Conservation (phyloP, 2,797 vertebrate genomes). For the Lacerta bilineata region DNA sequence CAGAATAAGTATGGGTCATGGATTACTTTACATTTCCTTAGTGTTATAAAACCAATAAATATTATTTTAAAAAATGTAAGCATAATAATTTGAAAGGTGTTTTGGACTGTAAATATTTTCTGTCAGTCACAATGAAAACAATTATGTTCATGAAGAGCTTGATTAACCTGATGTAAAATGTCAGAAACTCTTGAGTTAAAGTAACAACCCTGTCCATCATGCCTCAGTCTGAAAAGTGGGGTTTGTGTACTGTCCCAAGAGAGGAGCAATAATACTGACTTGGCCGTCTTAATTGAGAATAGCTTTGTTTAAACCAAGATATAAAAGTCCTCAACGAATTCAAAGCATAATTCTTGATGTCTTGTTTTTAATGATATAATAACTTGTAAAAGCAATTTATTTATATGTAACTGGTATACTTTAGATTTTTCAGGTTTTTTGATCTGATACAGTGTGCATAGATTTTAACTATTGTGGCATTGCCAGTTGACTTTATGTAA, state of each 20-base stretch:
- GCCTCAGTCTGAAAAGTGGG: conserved; percentile 64
- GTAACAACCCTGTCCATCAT: conserved; percentile 62
- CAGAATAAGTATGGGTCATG: conserved; percentile 79
- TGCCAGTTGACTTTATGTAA: conserved; percentile 49
- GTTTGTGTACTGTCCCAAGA: conserved; percentile 50
- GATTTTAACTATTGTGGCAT: conserved; percentile 56
- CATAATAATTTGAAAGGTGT: conserved; percentile 62
- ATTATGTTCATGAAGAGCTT: conserved; percentile 58
- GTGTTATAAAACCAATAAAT: conserved; percentile 69
- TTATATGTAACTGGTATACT: conserved; percentile 49
- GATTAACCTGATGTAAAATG: conserved; percentile 52
- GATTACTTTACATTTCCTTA: conserved; percentile 68
- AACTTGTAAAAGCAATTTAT: conserved; percentile 50
- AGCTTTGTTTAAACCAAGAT: conserved; percentile 40
- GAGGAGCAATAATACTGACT: conserved; percentile 76
- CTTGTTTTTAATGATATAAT: conserved; percentile 65
- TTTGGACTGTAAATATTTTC: conserved; percentile 71
- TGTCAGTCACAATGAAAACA: conserved; percentile 55
- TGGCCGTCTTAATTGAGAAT: conserved; percentile 55
- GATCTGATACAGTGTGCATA: conserved; percentile 46
- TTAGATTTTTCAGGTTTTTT: conserved; percentile 46
- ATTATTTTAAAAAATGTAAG: conserved; percentile 73
- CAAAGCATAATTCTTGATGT: conserved; percentile 53
- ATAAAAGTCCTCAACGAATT: conserved; percentile 65
- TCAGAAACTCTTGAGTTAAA: conserved; percentile 63